phyloP scores from a whole-genome alignment of 2,113 vertebrate genomes.

The Pedetes capensis region DNA sequence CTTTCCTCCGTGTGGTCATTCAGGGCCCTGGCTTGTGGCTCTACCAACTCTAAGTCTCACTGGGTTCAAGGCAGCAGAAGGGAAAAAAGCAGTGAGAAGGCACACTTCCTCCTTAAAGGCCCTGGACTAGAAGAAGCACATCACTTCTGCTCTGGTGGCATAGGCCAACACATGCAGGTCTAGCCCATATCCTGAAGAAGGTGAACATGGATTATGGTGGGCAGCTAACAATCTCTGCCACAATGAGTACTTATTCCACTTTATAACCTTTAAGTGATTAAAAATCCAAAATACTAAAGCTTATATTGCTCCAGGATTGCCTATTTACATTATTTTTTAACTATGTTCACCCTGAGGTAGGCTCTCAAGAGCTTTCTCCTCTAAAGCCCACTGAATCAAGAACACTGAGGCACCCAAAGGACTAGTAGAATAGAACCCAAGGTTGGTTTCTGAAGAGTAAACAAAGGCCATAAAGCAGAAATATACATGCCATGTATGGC shows the following conservation, averaged over 20 bases:
- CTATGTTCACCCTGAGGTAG: background rate
- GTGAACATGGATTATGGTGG: background rate
- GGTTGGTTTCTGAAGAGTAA: background rate
- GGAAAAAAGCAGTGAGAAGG: background rate
- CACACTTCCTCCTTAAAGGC: background rate
- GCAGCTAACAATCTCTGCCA: background rate
- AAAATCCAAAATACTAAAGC: background rate
- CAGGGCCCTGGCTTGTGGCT: background rate
- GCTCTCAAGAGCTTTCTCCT: background rate
- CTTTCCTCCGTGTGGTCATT: background rate
- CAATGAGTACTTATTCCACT: background rate
- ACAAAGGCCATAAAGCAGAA: background rate
- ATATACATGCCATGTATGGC: background rate
- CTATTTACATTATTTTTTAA: background rate
- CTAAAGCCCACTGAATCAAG: background rate
- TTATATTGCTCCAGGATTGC: background rate
- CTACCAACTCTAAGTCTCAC: background rate
- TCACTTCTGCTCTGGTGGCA: background rate
- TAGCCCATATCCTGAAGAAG: background rate
- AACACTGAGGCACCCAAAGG: background rate
- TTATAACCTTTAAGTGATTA: background rate
- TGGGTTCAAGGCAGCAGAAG: background rate
- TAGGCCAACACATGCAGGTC: background rate
- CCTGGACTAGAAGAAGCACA: background rate
- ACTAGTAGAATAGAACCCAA: background rate